Evolutionary conservation across 2,888 invertebrate genomes (phyloP).

Genomic region (Hartigia nigra): DNA sequence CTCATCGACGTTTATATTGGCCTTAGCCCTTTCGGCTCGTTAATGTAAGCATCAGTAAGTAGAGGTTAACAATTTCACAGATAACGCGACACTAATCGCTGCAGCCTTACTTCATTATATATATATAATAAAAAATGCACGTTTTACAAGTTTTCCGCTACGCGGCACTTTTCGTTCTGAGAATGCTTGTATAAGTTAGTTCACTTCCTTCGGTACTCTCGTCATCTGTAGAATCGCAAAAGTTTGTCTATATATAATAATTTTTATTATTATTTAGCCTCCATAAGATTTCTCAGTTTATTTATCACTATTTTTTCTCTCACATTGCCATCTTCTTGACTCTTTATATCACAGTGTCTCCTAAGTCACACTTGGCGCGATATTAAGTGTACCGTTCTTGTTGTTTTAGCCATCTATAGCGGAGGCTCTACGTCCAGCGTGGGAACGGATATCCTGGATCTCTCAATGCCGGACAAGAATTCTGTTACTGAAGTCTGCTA

Average conservation of each 20-base stretch:
- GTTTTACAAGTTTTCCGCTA: slow-evolving; percentile 3
- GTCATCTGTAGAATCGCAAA: background rate
- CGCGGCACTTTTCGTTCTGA: background rate
- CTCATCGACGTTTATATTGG: slow-evolving; percentile 45
- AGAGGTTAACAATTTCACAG: slow-evolving; percentile 49
- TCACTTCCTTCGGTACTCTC: background rate
- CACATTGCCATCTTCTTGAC: background rate
- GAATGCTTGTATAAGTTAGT: background rate
- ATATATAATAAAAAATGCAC: background rate
- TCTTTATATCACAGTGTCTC: slow-evolving; percentile 19
- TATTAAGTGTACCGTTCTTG: background rate
- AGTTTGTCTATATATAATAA: background rate
- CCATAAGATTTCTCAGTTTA: background rate
- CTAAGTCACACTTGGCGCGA: slow-evolving; percentile 24
- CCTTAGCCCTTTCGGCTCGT: slow-evolving; percentile 39
- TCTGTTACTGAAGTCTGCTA: slow-evolving; percentile 91
- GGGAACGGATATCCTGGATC: slow-evolving; percentile 87
- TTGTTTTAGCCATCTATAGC: slow-evolving; percentile 56
- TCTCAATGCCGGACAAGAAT: slow-evolving; percentile 94
- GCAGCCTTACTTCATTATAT: slow-evolving; percentile 42
- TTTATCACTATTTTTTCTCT: background rate
- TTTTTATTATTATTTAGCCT: background rate
- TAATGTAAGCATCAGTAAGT: slow-evolving; percentile 45
- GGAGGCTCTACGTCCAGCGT: slow-evolving; percentile 67
- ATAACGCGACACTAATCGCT: slow-evolving; percentile 45